Base-by-base conservation (phyloP, 2,113 vertebrate species). In the Gopherus evgoodei region DNA sequence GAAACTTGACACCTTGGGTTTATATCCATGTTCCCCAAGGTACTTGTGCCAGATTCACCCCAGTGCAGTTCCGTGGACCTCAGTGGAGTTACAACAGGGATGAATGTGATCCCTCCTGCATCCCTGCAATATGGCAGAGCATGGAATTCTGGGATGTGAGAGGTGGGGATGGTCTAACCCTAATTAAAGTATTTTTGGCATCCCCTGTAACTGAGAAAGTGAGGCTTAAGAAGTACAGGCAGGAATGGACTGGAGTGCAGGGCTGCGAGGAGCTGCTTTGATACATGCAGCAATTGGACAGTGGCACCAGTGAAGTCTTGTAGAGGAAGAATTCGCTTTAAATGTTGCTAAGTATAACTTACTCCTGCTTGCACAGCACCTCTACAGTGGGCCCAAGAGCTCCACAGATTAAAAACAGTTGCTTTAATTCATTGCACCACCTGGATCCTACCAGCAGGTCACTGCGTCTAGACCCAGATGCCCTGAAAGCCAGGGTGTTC, bases 241-340 rank as follows among this genome's bases (percentile, higher is more conserved):
- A 38, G 19, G 65, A 22, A 38, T 38, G 65, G n/a, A 72, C 44
- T 86, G 29, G 54, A 42, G 42, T 88, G 84, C 53, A n/a, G 29
- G 9, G 5, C 59, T 93, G 52, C 52, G 83, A 89, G 83, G 16
- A 56, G 90, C 52, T 25, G 21, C 62, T 93, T 81, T 90, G 57
- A 90, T 81, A 50, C 22, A 5, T 47, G 53, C 54, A 87, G 52
- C 59, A 69, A 87, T 91, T 84, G 89, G 79, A 52, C 11, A 85
- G 69, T 49, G 42, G 53, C 24, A 62, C 29, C 57, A 4, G 27
- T 59, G 57, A 27, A 59, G 72, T 29, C 52, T 31, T 14, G 16
- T 78, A 90, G 62, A 90, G 54, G 59, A 93, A 86, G 81, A 69
- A 96, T 76, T 38, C 5, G n/a, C 65, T 22, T 88, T 92, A 81